Percentiles rank a stretch among this genome's conserved stretches.
Evolutionary conservation across 2,888 invertebrate genomes (phyloP).

Genomic region (Hipparchia semele): DNA sequence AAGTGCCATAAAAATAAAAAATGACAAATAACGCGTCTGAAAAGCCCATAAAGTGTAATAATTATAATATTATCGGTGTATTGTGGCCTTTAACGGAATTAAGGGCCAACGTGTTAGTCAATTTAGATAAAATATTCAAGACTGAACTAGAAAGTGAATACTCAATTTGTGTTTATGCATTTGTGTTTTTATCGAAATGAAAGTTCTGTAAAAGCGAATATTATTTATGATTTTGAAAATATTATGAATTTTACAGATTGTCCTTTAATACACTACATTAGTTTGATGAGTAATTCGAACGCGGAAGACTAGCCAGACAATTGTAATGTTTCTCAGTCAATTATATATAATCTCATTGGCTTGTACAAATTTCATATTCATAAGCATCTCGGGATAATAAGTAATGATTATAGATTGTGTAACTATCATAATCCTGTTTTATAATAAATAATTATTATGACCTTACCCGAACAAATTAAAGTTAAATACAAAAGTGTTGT

Average conservation of each 20-base stretch:
- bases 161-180: constrained; percentile 37
- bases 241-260: constrained; percentile 5
- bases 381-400: neutral
- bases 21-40: constrained; percentile 15
- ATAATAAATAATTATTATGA: neutral
- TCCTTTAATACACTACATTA: neutral
- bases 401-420: constrained; percentile 3
- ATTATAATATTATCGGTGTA: constrained; percentile 25
- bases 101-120: constrained; percentile 68
- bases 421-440: constrained; percentile 3
- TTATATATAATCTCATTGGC: constrained; percentile 31
- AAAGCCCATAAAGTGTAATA: constrained; percentile 27
- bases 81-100: constrained; percentile 40
- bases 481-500: constrained; percentile 18
- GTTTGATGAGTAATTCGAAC: neutral
- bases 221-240: neutral
- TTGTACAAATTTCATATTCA: constrained; percentile 29
- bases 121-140: constrained; percentile 75
- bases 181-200: constrained; percentile 14
- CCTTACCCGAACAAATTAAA: constrained; percentile 1
- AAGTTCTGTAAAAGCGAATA: neutral
- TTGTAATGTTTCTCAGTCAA: constrained; percentile 30
- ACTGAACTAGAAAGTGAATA: constrained; percentile 67
- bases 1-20: constrained; percentile 11
- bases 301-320: constrained; percentile 11